Evolutionary conservation across 2,888 invertebrate species (phyloP), one percentile per base, ranked within the genome.

Genomic region (Brachynemurus nebulosus): DNA sequence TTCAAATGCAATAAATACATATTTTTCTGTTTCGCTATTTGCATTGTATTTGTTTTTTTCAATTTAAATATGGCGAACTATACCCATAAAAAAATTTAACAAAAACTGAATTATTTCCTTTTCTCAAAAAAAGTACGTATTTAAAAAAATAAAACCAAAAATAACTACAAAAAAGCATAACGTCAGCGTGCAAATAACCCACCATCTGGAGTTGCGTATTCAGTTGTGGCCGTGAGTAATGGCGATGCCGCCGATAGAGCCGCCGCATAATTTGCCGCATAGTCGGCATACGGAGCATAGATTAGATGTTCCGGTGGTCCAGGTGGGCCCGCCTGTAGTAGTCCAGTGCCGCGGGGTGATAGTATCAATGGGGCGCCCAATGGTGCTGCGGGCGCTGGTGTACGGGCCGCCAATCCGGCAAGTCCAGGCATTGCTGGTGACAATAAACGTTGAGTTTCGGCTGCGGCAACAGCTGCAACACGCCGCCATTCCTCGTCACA

Each of bases 341-440:
- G 72, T 40, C 82, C 80, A 34, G 80, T 83, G 78, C 90, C 84
- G 55, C 91, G 76, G 47, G 90, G 89, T 35, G 91, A 90, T 50
- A 95, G 75, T 57, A 96, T 92, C 59, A 95, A 72, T 2, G 93
- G 95, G 1, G 93, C 91, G 20, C 95, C 90, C 48, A 91, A 64
- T 0, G 92, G 91, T 8, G 86, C 80, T 41, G 74, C 79, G 2
- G 78, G 73, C 20, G 18, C 20, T 50, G 75, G 72, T 11, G 69
- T 65, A 48, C 80, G 71, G 57, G 80, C 66, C 45, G 72, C 75
- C 45, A 71, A 68, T 23, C 78, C 66, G 27, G 76, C 69, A 51
- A 85, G 64, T 37, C 82, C 80, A 59, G 80, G 69, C 12, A 61
- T 62, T 8, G 69, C 76, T 14, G 73, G 76, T 3, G 69, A 68